A percentile compares a stretch with the other conserved stretches of the same genome.
Evolutionary conservation across 1,140 invertebrate species (phyloP).

Genomic region (Nephila pilipes): DNA sequence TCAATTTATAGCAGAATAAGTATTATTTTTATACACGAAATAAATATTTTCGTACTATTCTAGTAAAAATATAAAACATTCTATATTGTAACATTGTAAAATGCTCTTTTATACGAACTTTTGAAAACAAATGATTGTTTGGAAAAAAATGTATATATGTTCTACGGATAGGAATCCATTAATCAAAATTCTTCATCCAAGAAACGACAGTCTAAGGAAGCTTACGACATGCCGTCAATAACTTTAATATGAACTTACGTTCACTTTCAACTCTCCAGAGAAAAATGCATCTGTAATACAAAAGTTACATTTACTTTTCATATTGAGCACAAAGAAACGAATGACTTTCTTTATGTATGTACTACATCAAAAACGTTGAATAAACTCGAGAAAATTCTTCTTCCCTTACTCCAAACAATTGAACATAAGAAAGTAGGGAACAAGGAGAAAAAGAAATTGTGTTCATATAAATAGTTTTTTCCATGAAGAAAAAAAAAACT

Average conservation of each 20-base stretch:
- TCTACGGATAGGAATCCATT: not conserved
- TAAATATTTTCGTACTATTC: too few species aligned
- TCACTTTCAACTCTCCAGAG: not conserved
- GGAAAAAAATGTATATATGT: not conserved
- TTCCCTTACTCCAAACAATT: not conserved
- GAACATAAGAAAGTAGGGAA: too few species aligned
- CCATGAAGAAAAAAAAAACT: too few species aligned
- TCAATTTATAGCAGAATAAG: too few species aligned
- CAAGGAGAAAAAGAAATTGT: too few species aligned
- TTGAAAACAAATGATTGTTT: too few species aligned
- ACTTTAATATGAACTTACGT: conserved; percentile 9
- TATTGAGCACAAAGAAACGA: not conserved
- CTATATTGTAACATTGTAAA: too few species aligned
- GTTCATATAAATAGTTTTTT: too few species aligned
- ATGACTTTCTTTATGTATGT: not conserved
- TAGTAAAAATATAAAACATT: too few species aligned
- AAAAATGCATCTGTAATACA: not conserved
- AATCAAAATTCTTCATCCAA: not conserved
- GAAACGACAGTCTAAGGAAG: conserved; percentile 4
- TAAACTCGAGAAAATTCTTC: not conserved
- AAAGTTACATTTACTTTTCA: not conserved
- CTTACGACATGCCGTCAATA: not conserved
- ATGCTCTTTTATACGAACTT: too few species aligned
- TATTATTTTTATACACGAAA: too few species aligned
- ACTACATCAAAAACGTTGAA: not conserved